Conservation (phyloP, 2,888 invertebrate species). For the Morpho deidamia region DNA sequence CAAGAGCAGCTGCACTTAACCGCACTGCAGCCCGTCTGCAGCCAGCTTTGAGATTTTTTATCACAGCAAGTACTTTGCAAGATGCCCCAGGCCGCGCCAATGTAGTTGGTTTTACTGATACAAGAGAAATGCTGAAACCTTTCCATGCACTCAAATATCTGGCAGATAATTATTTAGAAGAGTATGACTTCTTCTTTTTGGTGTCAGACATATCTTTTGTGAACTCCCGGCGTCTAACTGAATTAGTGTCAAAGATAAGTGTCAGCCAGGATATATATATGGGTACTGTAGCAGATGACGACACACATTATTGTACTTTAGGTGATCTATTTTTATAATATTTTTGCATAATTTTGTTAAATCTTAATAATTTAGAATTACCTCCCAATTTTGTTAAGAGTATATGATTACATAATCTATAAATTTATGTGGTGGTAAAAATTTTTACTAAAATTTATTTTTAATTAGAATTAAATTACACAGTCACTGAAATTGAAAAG, state of each 20-base stretch:
- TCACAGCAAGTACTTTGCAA: constrained; percentile 73
- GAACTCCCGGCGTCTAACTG: constrained; percentile 85
- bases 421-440: too few species aligned
- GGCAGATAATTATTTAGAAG: constrained; percentile 91
- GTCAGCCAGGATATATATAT: constrained; percentile 91
- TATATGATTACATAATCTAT: too few species aligned
- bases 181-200: constrained; percentile 95
- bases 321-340: constrained; percentile 57
- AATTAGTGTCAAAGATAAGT: constrained; percentile 87
- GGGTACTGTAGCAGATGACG: constrained; percentile 81
- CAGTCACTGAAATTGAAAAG: too few species aligned
- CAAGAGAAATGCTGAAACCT: constrained; percentile 83
- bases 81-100: constrained; percentile 72
- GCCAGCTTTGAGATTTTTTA: constrained; percentile 90
- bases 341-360: neutral
- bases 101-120: constrained; percentile 93
- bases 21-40: constrained; percentile 90
- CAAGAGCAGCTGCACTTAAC: constrained; percentile 92
- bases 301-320: constrained; percentile 82
- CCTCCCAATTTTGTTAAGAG: too few species aligned
- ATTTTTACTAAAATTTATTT: too few species aligned
- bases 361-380: too few species aligned
- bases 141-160: constrained; percentile 94
- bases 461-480: too few species aligned
- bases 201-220: constrained; percentile 91